phyloP scores from a whole-genome alignment of 2,888 invertebrate species.

The Lithophane ornitopus region DNA sequence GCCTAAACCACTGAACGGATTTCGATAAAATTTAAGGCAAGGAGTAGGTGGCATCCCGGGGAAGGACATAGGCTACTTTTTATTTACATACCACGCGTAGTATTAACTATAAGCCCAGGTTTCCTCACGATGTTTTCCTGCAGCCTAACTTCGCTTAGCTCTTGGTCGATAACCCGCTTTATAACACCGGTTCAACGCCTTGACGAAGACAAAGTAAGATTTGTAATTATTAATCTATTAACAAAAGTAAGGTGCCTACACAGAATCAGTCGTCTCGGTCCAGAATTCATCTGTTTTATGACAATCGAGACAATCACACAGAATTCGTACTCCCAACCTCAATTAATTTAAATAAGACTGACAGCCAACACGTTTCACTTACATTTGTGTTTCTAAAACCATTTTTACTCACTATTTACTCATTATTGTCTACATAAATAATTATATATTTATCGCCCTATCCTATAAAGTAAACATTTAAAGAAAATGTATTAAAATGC shows the following conservation, averaged over 20 bases:
- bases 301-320: background rate
- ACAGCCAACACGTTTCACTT: background rate
- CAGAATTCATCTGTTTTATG: background rate
- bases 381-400: background rate
- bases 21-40: too few relatives aligned
- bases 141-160: background rate
- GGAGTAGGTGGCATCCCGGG: too few relatives aligned
- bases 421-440: background rate
- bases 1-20: too few relatives aligned
- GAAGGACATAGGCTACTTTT: too few relatives aligned
- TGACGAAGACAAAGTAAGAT: background rate
- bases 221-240: constrained; percentile 2
- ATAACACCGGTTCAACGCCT: background rate
- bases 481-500: background rate
- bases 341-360: background rate
- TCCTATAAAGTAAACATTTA: background rate
- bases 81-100: too few relatives aligned
- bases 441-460: background rate
- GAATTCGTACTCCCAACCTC: background rate
- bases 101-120: background rate
- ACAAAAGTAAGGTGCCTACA: background rate
- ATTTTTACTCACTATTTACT: background rate
- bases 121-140: background rate
- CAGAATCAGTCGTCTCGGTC: background rate
- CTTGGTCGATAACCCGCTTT: background rate